A percentile compares a stretch with the other conserved stretches of the same genome.
phyloP scores from a whole-genome alignment of 2,888 invertebrate species.

The Noctuana brunneofusca region DNA sequence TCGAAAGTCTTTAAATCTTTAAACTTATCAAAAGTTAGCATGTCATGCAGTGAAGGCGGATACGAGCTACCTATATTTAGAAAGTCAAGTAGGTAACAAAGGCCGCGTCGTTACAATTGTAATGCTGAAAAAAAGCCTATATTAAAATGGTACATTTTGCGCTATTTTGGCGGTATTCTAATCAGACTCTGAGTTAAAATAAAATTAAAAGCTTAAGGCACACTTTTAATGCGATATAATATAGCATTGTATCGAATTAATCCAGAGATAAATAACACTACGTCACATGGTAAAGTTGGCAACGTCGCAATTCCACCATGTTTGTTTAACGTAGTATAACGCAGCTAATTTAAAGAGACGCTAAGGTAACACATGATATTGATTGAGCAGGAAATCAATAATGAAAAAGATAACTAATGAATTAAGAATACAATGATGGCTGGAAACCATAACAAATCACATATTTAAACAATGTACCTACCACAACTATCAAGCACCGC shows the following conservation, averaged over 20 bases:
- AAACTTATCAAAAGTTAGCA: background rate
- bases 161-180: no score
- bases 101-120: background rate
- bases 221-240: no score
- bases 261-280: constrained; percentile 8
- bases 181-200: background rate
- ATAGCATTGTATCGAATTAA: background rate
- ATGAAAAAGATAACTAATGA: background rate
- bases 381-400: constrained; percentile 3
- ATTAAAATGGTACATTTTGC: background rate
- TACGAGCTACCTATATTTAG: background rate
- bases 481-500: constrained; percentile 29
- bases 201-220: no score
- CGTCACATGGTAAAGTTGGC: constrained; percentile 39
- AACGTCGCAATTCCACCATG: constrained; percentile 58
- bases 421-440: background rate
- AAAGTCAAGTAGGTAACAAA: background rate
- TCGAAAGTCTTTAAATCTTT: background rate
- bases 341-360: constrained; percentile 54
- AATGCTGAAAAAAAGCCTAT: background rate
- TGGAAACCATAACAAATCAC: constrained; percentile 12
- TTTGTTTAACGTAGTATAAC: constrained; percentile 63
- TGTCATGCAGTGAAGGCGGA: background rate
- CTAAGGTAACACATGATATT: constrained; percentile 20
- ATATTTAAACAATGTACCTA: constrained; percentile 13